A percentile compares a stretch with the other conserved stretches of the same genome.
phyloP scores from a whole-genome alignment of 2,113 vertebrate species.

The Chunga burmeisteri region DNA sequence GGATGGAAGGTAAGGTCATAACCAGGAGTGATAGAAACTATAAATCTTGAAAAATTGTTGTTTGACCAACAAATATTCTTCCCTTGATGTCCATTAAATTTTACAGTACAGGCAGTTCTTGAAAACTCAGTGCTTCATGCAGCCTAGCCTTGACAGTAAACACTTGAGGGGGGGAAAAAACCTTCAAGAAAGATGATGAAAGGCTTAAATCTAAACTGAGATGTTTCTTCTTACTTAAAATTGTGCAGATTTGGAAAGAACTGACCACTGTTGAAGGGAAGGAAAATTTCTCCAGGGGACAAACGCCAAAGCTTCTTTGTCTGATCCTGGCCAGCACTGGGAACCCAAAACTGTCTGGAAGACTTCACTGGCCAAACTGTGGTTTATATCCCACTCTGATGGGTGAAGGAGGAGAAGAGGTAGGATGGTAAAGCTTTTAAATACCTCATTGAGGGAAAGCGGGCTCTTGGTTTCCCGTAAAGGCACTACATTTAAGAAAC shows the following conservation, averaged over 20 bases:
- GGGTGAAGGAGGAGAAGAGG: neutral
- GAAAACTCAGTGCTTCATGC: neutral
- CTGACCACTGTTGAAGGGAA: neutral
- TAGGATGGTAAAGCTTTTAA: neutral
- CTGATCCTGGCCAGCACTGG: neutral
- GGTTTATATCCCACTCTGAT: neutral
- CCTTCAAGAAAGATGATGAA: neutral
- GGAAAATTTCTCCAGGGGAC: neutral
- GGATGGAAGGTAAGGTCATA: constrained; percentile 32
- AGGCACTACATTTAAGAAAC: neutral
- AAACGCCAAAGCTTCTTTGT: neutral
- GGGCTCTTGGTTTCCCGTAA: neutral
- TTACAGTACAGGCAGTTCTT: constrained; percentile 3
- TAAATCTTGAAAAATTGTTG: constrained; percentile 61
- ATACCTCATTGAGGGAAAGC: neutral
- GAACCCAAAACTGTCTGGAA: neutral
- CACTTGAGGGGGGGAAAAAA: neutral
- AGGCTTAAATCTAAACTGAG: neutral
- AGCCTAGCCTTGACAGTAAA: neutral
- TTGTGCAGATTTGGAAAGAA: neutral
- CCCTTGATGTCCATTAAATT: constrained; percentile 61
- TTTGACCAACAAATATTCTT: constrained; percentile 50
- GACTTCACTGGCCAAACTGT: neutral
- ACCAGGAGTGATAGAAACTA: constrained; percentile 39
- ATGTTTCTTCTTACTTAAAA: neutral